Evolutionary conservation across 2,888 invertebrate genomes (phyloP), one percentile per base, ranked within the genome.

Genomic region (Lasioglossum zephyrum): DNA sequence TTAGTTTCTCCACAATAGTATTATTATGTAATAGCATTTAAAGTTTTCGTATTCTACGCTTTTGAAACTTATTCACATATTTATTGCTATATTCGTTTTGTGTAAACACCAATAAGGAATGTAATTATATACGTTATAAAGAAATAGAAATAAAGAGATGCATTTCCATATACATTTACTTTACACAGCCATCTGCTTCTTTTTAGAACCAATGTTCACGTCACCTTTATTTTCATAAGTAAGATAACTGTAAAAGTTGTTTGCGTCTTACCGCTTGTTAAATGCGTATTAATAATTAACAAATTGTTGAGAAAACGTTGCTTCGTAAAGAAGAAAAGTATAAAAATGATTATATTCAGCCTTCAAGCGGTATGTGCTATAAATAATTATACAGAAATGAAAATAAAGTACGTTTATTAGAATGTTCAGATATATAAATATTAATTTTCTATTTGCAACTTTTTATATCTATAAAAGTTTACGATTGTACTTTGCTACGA

Each of bases 401-500:
- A 77, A 87, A 84, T 79, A 87, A 87, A 79, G 66, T 73, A 49
- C 41, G 72, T 77, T 77, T 86, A 60, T 78, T 77, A 36, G 79
- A 77, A 57, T 80, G 60, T 81, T 80, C 16, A 63, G 26, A 36
- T 79, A 73, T 81, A 75, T 78, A 81, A 81, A 84, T 78, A 82
- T 72, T 66, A 77, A 49, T 74, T 84, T 57, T 78, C 31, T 75
- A 80, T 41, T 85, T 70, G 84, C 63, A 84, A 72, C 47, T 73
- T 57, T 73, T 76, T 13, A 70, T 74, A n/a, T 2, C 31, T 77
- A 44, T 74, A 41, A 22, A 36, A 36, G 44, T 16, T 74, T 49
- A n/a, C 72, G 66, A 77, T 63, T 44, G 39, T 74, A 36, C 13
- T 86, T 88, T 87, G 85, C 77, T 92, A 89, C 76, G 91, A 89